Base-by-base conservation (phyloP, 2,113 vertebrate genomes). In the Hippocampus abdominalis region DNA sequence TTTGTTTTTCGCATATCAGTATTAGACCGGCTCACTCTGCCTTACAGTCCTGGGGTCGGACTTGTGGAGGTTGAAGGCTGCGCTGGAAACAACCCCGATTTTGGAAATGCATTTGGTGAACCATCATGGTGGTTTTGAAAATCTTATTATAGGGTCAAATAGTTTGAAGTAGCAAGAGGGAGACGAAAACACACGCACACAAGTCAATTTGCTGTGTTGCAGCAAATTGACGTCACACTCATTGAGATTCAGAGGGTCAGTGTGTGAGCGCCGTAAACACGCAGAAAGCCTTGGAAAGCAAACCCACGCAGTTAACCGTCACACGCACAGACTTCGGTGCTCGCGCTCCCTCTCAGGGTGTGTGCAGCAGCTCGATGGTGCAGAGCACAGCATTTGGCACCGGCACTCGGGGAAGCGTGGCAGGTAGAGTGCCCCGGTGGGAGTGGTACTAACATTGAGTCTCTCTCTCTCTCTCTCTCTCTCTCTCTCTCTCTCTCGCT, bases 191-290 rank as follows among this genome's bases (percentile, higher is more conserved):
- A 61, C 20, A 1, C 29, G 8, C 36, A 23, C 8, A 56, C n/a
- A 3, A 56, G 13, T 73, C 67, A 27, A 25, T 77, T 77, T 11
- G 70, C 70, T 60, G 63, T 73, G 67, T n/a, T 75, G 53, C 39
- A 70, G 44, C 76, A 68, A 79, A 42, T 40, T 70, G 46, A 44
- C 76, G 72, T 80, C 70, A 6, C 68, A 75, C 82, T 89, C 82
- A 88, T 90, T 90, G 79, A 84, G 87, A 90, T 89, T 89, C 88
- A 69, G 69, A 76, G 72, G 70, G 72, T 79, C 64, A 71, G 18
- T 81, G 80, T 82, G 66, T 82, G 83, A 84, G 75, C 78, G 75
- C 83, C 80, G 83, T 84, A 86, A 89, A 88, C 85, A 88, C 82
- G 69, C 77, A 74, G 74, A 79, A 84, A 81, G 66, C 75, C 68